Evolutionary conservation across 2,113 vertebrate genomes (phyloP).

Genomic region (Pterocles burchelli): DNA sequence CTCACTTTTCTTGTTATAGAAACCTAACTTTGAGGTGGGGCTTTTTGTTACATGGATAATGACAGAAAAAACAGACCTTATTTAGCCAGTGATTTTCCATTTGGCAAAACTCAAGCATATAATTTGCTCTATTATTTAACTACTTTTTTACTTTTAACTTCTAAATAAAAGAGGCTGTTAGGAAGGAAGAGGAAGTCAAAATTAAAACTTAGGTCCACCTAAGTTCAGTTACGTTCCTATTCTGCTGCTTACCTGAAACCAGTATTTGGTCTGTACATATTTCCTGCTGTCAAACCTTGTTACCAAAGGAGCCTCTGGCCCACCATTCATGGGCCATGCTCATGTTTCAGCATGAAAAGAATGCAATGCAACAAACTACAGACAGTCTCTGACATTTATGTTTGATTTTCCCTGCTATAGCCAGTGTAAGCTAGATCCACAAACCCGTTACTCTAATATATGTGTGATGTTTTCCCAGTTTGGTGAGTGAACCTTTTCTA

Average conservation of each 20-base stretch:
- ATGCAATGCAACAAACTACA: background rate
- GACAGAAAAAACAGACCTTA: background rate
- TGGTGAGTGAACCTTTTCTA: background rate
- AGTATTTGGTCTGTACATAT: background rate
- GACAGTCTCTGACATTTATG: background rate
- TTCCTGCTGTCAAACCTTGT: background rate
- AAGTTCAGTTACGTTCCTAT: background rate
- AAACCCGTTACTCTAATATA: background rate
- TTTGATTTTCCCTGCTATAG: background rate
- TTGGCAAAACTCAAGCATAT: background rate
- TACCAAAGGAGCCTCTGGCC: background rate
- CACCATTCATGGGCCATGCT: background rate
- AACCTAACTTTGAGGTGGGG: background rate
- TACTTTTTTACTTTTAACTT: background rate
- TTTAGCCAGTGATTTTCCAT: background rate
- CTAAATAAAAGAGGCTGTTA: background rate
- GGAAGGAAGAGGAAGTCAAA: background rate
- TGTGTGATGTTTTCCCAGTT: background rate
- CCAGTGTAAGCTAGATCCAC: accelerated
- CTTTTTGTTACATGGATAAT: background rate
- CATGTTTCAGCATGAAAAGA: background rate
- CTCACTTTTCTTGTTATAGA: background rate
- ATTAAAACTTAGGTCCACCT: background rate
- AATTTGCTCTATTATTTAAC: background rate
- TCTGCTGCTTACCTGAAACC: background rate